phyloP scores from a whole-genome alignment of 92 coral and sea anemone genomes.

The Epizoanthus scotinus region DNA sequence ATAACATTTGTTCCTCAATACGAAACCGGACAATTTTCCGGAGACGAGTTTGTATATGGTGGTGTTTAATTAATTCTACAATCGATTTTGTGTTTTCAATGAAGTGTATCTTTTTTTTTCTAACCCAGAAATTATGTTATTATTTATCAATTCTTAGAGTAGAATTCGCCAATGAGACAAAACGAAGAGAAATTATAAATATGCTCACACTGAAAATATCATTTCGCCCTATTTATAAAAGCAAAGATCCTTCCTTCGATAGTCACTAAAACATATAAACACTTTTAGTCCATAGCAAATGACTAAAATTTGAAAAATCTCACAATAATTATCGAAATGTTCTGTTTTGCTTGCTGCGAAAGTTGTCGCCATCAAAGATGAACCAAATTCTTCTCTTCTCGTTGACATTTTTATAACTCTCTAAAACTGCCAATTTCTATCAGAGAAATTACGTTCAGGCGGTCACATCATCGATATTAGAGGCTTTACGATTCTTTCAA shows the following conservation, averaged over 20 bases:
- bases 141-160: constrained; percentile 4
- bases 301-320: neutral
- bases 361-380: neutral
- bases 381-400: constrained; percentile 5
- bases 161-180: neutral
- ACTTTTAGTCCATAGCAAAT: neutral
- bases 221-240: constrained; percentile 15
- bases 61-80: constrained; percentile 9
- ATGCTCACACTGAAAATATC: constrained; percentile 20
- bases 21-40: neutral
- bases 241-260: neutral
- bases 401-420: constrained; percentile 26
- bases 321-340: neutral
- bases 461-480: constrained; percentile 55
- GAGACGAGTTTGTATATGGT: constrained; percentile 18
- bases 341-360: neutral
- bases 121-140: neutral
- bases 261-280: constrained; percentile 1
- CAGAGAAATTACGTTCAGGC: constrained; percentile 24
- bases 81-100: constrained; percentile 23
- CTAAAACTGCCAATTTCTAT: neutral
- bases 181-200: neutral
- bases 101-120: constrained; percentile 32
- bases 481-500: constrained; percentile 53
- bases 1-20: constrained; percentile 23